Conservation (phyloP, 2,888 invertebrate genomes). For the Siphonodentalium dalli region DNA sequence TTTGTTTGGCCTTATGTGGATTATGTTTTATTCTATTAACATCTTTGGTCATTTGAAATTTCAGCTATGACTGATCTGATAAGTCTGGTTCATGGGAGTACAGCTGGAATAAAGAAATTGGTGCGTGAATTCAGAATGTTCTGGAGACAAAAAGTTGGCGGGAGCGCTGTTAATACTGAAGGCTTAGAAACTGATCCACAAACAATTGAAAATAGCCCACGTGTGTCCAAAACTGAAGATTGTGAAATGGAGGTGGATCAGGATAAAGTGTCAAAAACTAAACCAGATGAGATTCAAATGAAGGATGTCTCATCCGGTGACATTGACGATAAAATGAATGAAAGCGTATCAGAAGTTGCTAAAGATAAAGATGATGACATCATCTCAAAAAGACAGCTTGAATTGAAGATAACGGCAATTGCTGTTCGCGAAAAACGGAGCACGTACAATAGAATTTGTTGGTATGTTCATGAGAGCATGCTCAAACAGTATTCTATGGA, state of each 20-base stretch:
- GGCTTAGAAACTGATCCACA: neutral
- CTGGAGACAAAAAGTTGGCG: slow-evolving; percentile 66
- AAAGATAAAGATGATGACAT: slow-evolving; percentile 30
- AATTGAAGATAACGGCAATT: slow-evolving; percentile 69
- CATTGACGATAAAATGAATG: slow-evolving; percentile 15
- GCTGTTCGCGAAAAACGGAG: slow-evolving; percentile 72
- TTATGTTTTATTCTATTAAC: too few species aligned
- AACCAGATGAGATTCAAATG: slow-evolving; percentile 2
- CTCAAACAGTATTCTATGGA: slow-evolving; percentile 69
- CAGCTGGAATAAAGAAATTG: slow-evolving; percentile 70
- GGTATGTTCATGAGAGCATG: slow-evolving; percentile 72
- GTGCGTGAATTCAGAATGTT: slow-evolving; percentile 73
- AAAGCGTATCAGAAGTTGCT: slow-evolving; percentile 5
- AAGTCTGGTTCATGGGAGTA: slow-evolving; percentile 75
- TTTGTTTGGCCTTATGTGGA: too few species aligned
- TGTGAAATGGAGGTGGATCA: slow-evolving; percentile 27
- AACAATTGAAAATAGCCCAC: neutral
- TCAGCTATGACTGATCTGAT: slow-evolving; percentile 73
- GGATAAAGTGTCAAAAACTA: slow-evolving; percentile 9
- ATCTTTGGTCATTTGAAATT: too few species aligned
- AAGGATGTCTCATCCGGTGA: slow-evolving; percentile 21
- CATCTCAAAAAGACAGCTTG: slow-evolving; percentile 59
- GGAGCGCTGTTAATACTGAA: slow-evolving; percentile 1
- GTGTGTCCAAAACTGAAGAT: slow-evolving; percentile 8
- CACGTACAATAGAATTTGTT: slow-evolving; percentile 71